phyloP scores from a whole-genome alignment of 2,888 invertebrate genomes.

The Ceratothoa steindachneri region DNA sequence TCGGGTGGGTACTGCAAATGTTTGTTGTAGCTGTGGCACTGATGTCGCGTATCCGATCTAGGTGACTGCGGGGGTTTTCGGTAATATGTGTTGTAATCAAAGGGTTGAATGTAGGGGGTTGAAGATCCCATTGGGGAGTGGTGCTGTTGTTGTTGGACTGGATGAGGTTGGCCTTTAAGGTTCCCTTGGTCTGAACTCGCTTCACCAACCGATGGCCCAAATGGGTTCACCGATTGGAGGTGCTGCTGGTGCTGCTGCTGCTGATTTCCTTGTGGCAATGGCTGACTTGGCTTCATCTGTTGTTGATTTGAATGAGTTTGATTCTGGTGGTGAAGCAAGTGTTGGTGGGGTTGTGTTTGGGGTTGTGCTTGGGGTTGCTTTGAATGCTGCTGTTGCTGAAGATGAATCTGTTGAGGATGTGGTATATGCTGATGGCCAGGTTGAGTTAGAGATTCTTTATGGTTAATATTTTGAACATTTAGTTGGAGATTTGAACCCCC shows the following conservation, averaged over 20 bases:
- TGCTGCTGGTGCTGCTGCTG: conserved; percentile 27
- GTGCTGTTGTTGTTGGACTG: conserved; percentile 26
- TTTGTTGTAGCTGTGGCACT: conserved; percentile 32
- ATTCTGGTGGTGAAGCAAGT: conserved; percentile 25
- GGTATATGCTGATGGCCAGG: conserved; percentile 7
- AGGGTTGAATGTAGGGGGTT: conserved; percentile 4
- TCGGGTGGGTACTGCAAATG: conserved; percentile 36
- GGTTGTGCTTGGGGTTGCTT: conserved; percentile 23
- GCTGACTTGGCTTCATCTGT: conserved; percentile 18
- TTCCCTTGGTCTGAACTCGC: background rate
- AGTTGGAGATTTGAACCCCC: background rate
- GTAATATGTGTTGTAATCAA: conserved; percentile 30
- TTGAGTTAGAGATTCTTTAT: conserved; percentile 3
- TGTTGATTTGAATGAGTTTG: conserved; percentile 16
- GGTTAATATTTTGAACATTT: background rate
- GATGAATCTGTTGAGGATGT: conserved; percentile 7
- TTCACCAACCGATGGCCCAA: background rate
- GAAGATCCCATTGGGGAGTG: conserved; percentile 21
- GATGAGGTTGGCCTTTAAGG: conserved; percentile 19
- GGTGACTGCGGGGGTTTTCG: conserved; percentile 31
- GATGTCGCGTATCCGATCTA: conserved; percentile 33
- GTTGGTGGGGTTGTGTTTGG: conserved; percentile 22
- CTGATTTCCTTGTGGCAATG: conserved; percentile 21
- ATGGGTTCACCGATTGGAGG: conserved; percentile 19
- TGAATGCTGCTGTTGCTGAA: conserved; percentile 17